Evolutionary conservation across 2,888 invertebrate species (phyloP).

Genomic region (Anoncus sp.): DNA sequence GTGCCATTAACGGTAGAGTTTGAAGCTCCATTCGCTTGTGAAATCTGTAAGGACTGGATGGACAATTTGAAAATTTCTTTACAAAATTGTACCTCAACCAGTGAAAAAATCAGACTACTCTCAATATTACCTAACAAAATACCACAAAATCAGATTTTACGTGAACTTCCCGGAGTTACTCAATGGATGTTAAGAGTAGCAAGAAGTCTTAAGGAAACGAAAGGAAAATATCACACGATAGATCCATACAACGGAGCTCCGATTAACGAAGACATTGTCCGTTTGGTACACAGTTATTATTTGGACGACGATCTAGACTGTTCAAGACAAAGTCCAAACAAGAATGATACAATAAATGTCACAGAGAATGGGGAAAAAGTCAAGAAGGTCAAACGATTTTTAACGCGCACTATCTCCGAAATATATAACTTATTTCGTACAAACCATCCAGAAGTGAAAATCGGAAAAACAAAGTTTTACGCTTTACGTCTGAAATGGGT

Average conservation of each 20-base stretch:
- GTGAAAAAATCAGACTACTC: slow-evolving; percentile 10
- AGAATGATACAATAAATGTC: slow-evolving; percentile 40
- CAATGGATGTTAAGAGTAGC: not conserved
- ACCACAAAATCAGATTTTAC: not conserved
- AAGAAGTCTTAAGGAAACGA: slow-evolving; percentile 2
- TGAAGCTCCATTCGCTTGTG: not conserved
- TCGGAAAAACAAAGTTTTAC: slow-evolving; percentile 45
- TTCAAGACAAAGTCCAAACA: slow-evolving; percentile 66
- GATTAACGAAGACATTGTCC: slow-evolving; percentile 3
- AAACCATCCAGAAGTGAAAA: slow-evolving; percentile 18
- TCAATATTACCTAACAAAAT: slow-evolving; percentile 18
- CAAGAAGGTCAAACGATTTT: slow-evolving; percentile 39
- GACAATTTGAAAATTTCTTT: slow-evolving; percentile 1
- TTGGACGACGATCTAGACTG: slow-evolving; percentile 35
- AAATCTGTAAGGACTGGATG: slow-evolving; percentile 4
- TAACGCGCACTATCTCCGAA: slow-evolving; percentile 33
- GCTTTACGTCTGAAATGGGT: slow-evolving; percentile 39
- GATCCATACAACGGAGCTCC: not conserved
- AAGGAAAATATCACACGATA: not conserved
- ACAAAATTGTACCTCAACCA: slow-evolving; percentile 5
- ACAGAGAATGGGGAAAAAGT: slow-evolving; percentile 35
- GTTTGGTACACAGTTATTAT: slow-evolving; percentile 14
- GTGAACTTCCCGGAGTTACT: slow-evolving; percentile 2
- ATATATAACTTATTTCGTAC: slow-evolving; percentile 13
- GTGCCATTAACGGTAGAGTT: not conserved